phyloP scores from a whole-genome alignment of 1,140 invertebrate species.

The Drosophila mayri region DNA sequence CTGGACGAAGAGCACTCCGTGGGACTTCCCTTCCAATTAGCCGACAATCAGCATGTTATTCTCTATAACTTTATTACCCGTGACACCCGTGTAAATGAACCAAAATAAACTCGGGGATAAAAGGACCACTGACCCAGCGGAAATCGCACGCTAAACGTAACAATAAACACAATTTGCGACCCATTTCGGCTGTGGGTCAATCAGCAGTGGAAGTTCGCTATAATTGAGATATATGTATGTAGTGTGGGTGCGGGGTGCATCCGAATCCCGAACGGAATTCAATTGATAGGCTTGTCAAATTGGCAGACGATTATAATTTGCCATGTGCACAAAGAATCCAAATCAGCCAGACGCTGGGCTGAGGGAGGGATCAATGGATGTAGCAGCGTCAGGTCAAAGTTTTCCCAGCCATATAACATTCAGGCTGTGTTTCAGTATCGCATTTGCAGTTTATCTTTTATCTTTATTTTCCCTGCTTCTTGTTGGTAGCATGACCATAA shows the following conservation, averaged over 20 bases:
- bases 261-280: conserved; percentile 49
- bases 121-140: conserved; percentile 17
- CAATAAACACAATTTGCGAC: conserved; percentile 68
- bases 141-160: conserved; percentile 53
- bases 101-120: conserved; percentile 31
- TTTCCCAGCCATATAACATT: conserved; percentile 24
- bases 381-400: conserved; percentile 47
- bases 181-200: conserved; percentile 50
- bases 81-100: conserved; percentile 11
- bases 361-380: conserved; percentile 23
- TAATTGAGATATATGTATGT: conserved; percentile 56
- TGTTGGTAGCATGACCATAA: conserved; percentile 10
- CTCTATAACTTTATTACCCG: conserved; percentile 44
- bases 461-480: background rate
- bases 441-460: conserved; percentile 39
- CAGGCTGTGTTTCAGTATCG: conserved; percentile 27
- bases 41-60: conserved; percentile 55
- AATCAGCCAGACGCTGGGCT: conserved; percentile 5
- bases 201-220: conserved; percentile 35
- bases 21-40: conserved; percentile 58
- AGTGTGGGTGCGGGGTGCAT: conserved; percentile 14
- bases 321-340: conserved; percentile 42
- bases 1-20: conserved; percentile 36
- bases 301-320: conserved; percentile 74
- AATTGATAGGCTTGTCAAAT: conserved; percentile 74